These are phyloP conservation scores for Peromyscus leucopus DNA, from an alignment of 2,113 vertebrate genomes.

Conservation along the genomic window DNA sequence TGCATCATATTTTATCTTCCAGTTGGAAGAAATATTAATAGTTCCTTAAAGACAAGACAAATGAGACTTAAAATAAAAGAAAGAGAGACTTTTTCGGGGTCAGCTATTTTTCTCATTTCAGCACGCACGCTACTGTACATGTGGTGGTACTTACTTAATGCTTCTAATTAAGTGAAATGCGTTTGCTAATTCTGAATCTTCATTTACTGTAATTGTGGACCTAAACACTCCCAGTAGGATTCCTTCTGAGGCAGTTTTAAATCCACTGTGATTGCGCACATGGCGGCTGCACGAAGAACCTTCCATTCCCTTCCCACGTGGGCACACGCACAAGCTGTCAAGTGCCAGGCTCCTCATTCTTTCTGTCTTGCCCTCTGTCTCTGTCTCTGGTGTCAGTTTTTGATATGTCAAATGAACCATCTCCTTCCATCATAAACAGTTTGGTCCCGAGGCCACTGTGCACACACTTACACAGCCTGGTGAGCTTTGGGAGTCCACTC, in stretches of 20 bases:
- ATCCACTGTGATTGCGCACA: slow-evolving; percentile 31
- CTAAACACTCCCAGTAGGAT: slow-evolving; percentile 68
- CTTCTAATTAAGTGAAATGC: slow-evolving; percentile 76
- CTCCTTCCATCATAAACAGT: slow-evolving; percentile 76
- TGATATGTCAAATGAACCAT: slow-evolving; percentile 81
- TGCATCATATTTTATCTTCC: not conserved
- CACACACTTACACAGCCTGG: slow-evolving; percentile 78
- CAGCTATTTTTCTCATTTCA: slow-evolving; percentile 52
- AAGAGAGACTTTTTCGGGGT: slow-evolving; percentile 71
- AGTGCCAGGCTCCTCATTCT: slow-evolving; percentile 8
- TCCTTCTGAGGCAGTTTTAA: slow-evolving; percentile 70
- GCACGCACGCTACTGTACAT: slow-evolving; percentile 66
- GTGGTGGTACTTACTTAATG: slow-evolving; percentile 68
- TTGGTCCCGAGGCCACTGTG: slow-evolving; percentile 78
- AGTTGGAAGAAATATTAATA: not conserved
- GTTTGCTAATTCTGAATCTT: slow-evolving; percentile 77
- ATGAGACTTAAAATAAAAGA: not conserved
- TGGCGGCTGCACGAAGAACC: slow-evolving; percentile 44
- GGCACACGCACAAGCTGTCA: slow-evolving; percentile 64
- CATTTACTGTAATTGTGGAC: slow-evolving; percentile 76
- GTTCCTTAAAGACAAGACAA: slow-evolving; percentile 2
- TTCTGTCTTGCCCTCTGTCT: not conserved
- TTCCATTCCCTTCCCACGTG: slow-evolving; percentile 29
- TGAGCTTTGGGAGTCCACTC: slow-evolving; percentile 66
- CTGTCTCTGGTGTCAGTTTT: slow-evolving; percentile 64